Percentiles rank a stretch among this genome's conserved stretches.
These are phyloP conservation scores for Cossypha niveicapilla DNA, from an alignment of 2,797 vertebrate genomes.

Conservation along the genomic window DNA sequence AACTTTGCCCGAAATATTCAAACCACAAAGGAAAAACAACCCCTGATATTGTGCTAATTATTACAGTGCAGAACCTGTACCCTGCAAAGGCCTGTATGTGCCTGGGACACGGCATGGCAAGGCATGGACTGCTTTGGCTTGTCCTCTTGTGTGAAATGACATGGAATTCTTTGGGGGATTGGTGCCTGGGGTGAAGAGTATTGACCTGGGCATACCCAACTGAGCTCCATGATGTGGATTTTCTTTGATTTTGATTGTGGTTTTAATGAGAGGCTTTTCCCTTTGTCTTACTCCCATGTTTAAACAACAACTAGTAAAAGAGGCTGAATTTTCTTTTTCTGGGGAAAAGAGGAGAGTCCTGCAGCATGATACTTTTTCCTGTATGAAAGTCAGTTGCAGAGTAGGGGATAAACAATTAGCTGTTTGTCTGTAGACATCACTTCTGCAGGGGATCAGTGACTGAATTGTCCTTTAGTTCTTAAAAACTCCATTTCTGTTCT, in stretches of 20 bases:
- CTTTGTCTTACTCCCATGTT: neutral
- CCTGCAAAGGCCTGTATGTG: neutral
- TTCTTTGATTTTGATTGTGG: neutral
- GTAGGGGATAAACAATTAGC: neutral
- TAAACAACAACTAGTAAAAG: neutral
- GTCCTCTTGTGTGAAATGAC: neutral
- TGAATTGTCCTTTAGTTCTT: neutral
- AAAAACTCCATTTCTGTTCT: neutral
- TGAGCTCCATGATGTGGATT: neutral
- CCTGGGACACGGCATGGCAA: neutral
- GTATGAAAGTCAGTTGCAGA: neutral
- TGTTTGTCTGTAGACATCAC: neutral
- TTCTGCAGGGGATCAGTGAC: neutral
- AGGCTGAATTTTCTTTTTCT: neutral
- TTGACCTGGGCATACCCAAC: fast-evolving
- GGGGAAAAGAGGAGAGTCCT: neutral
- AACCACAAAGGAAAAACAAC: neutral
- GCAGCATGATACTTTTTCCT: neutral
- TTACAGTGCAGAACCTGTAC: neutral
- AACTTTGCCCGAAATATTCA: neutral
- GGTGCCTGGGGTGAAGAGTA: neutral
- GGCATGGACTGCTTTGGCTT: neutral
- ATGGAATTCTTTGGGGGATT: neutral
- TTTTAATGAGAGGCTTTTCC: neutral
- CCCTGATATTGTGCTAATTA: neutral